A percentile compares a stretch with the other conserved stretches of the same genome.
Conservation (phyloP, 2,888 invertebrate species). For the Pachymerium ferrugineum region DNA sequence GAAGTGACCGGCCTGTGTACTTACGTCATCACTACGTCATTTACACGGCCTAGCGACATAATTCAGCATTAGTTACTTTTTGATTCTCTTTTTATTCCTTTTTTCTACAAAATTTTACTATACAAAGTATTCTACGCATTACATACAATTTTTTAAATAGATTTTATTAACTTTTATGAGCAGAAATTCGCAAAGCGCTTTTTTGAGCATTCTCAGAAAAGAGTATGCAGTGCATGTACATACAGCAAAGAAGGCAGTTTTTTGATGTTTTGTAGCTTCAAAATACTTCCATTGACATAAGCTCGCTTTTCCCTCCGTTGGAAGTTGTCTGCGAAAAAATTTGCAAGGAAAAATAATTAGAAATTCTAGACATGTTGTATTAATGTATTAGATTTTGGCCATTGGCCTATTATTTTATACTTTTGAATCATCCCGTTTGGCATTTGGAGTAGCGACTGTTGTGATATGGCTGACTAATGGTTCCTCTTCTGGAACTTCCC, state of each 20-base stretch:
- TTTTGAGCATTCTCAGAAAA: background rate
- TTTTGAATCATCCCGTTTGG: constrained; percentile 28
- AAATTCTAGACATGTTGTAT: background rate
- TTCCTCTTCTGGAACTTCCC: constrained; percentile 42
- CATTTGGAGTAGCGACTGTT: background rate
- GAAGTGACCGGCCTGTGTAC: no score
- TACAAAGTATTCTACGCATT: no score
- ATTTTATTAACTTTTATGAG: no score
- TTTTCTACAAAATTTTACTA: no score
- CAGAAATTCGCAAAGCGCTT: no score
- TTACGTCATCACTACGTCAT: no score
- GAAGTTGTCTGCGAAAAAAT: background rate
- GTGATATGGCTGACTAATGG: background rate
- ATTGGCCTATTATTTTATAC: background rate
- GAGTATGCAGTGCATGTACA: background rate
- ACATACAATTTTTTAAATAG: no score
- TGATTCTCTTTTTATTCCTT: no score
- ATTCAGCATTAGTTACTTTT: no score
- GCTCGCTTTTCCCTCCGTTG: background rate
- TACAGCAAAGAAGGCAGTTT: background rate
- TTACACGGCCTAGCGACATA: no score
- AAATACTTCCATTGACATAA: background rate
- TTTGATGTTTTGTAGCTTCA: background rate
- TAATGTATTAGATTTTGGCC: background rate
- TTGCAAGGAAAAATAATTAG: background rate